A percentile compares a stretch with the other conserved stretches of the same genome.
Conservation (phyloP, 1,140 invertebrate species). For the Subanguina moxae region DNA sequence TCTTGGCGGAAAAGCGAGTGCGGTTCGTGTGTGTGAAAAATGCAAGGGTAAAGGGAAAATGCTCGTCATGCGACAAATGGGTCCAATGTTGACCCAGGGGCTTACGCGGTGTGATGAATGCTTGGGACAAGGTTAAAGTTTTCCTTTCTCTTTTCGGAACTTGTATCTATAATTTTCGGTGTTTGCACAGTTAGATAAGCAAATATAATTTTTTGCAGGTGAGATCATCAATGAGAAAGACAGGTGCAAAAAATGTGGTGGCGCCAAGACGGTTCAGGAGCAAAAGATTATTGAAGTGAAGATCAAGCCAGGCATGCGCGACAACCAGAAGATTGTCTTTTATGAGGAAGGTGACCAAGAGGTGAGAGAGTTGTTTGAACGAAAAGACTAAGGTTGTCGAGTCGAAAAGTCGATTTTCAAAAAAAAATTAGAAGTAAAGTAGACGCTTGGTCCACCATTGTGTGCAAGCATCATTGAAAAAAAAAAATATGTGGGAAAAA, state of each 20-base stretch:
- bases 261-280: constrained; percentile 63
- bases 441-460: too few species aligned
- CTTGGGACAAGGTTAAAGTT: constrained; percentile 43
- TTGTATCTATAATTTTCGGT: background rate
- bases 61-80: constrained; percentile 61
- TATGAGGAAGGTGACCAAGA: constrained; percentile 66
- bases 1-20: constrained; percentile 59
- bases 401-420: too few species aligned
- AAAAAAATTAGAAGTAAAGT: too few species aligned
- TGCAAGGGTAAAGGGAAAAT: constrained; percentile 61
- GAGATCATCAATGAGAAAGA: constrained; percentile 73
- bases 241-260: constrained; percentile 72
- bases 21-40: constrained; percentile 50
- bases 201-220: constrained; percentile 58
- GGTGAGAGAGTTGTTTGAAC: constrained; percentile 55
- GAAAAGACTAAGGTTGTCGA: too few species aligned
- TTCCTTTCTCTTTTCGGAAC: constrained; percentile 3
- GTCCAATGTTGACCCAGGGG: constrained; percentile 63
- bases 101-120: constrained; percentile 61
- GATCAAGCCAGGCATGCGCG: constrained; percentile 65
- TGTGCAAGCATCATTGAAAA: background rate
- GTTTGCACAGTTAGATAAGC: too few species aligned
- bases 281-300: constrained; percentile 66
- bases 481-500: too few species aligned
- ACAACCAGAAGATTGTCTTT: constrained; percentile 61